These are phyloP conservation scores for Drosophila gunungcola DNA, from an alignment of 1,140 invertebrate genomes.

Conservation along the genomic window DNA sequence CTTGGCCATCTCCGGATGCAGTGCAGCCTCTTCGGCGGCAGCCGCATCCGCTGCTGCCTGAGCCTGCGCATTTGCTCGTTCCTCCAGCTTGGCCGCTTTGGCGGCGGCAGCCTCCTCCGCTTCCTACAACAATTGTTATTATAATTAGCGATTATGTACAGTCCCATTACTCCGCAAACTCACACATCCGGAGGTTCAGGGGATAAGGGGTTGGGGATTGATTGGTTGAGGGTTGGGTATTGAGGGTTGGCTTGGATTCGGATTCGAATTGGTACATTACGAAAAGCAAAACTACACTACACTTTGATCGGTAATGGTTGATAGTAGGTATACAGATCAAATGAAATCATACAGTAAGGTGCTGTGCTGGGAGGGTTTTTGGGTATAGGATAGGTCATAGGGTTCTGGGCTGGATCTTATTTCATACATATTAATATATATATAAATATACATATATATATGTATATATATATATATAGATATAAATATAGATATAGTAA, in stretches of 20 bases:
- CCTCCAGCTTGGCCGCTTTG: constrained; percentile 89
- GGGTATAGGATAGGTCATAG: not conserved
- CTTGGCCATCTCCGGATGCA: constrained; percentile 89
- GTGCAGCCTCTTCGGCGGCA: constrained; percentile 87
- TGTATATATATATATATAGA: constrained; percentile 17
- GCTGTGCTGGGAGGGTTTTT: constrained; percentile 35
- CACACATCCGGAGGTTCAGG: constrained; percentile 1
- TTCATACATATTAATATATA: constrained; percentile 26
- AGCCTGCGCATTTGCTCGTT: constrained; percentile 88
- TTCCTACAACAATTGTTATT: constrained; percentile 87
- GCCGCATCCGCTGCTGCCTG: constrained; percentile 87
- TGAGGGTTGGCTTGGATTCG: too few species aligned
- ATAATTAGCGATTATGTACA: constrained; percentile 15
- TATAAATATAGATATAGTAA: constrained; percentile 25
- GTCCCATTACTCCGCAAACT: constrained; percentile 20
- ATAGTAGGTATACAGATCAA: constrained; percentile 30
- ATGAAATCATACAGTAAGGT: constrained; percentile 35
- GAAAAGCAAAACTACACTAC: constrained; percentile 37
- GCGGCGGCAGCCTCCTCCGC: constrained; percentile 92
- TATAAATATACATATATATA: constrained; percentile 12
- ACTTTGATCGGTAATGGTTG: constrained; percentile 34
- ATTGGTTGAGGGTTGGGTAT: not conserved
- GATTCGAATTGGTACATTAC: constrained; percentile 20
- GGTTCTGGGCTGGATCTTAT: not conserved
- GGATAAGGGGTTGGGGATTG: not conserved